phyloP scores from a whole-genome alignment of 2,113 vertebrate species.

The Excalfactoria chinensis region DNA sequence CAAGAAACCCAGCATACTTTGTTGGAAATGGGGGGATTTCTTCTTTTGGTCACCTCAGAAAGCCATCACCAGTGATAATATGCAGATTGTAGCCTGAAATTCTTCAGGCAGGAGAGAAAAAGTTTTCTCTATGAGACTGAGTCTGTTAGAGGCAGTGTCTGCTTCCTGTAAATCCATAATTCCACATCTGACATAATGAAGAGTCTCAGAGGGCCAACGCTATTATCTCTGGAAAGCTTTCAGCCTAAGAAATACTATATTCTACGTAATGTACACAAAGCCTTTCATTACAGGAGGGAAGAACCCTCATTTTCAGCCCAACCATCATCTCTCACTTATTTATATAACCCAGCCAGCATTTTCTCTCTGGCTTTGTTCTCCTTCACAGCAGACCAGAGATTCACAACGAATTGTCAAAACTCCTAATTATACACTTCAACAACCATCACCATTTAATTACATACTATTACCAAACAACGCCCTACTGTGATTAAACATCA shows the following conservation, averaged over 20 bases:
- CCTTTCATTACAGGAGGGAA: constrained; percentile 63
- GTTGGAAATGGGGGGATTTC: neutral
- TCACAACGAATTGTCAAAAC: constrained; percentile 66
- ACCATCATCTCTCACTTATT: constrained; percentile 59
- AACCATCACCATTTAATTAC: constrained; percentile 67
- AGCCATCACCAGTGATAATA: neutral
- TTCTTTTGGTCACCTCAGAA: neutral
- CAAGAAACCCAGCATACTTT: neutral
- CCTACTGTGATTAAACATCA: constrained; percentile 69
- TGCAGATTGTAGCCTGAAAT: neutral
- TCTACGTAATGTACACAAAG: constrained; percentile 70
- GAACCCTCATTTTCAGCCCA: constrained; percentile 49
- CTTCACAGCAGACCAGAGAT: constrained; percentile 55
- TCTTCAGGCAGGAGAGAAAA: neutral
- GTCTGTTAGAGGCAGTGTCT: neutral
- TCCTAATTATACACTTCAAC: constrained; percentile 64
- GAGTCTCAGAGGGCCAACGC: constrained; percentile 55
- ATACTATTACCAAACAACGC: constrained; percentile 61
- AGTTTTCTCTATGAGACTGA: neutral
- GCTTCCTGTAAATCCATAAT: constrained; percentile 60
- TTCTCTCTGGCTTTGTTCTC: constrained; percentile 63
- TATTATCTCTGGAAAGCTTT: constrained; percentile 76
- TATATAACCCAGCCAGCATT: constrained; percentile 54
- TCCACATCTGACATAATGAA: constrained; percentile 66
- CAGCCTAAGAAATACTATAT: constrained; percentile 67